Conservation (phyloP, 1,140 invertebrate genomes). For the Zaprionus kolodkinae region DNA sequence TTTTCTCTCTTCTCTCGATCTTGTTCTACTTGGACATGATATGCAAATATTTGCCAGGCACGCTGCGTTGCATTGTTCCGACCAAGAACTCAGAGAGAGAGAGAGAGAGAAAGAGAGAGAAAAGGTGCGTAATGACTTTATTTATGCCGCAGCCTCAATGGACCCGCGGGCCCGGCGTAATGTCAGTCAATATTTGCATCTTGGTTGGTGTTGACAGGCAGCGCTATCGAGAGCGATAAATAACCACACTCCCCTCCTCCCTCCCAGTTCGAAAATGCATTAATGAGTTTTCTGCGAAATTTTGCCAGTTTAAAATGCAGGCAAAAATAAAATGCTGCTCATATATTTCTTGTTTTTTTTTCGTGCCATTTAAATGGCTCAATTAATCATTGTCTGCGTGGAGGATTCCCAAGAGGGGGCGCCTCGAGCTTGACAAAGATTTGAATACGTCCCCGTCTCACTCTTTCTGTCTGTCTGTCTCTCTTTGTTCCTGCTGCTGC, state of each 20-base stretch:
- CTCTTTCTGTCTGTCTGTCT: no score
- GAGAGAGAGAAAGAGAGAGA: constrained; percentile 36
- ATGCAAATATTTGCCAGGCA: constrained; percentile 67
- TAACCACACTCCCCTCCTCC: no score
- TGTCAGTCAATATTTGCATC: constrained; percentile 66
- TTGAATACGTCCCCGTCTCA: not conserved
- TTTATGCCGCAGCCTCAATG: constrained; percentile 53
- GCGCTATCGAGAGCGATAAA: constrained; percentile 49
- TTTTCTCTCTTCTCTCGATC: not conserved
- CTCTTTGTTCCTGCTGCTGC: constrained; percentile 10
- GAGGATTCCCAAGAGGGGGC: constrained; percentile 40
- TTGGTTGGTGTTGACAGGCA: constrained; percentile 54
- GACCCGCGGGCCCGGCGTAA: constrained; percentile 39
- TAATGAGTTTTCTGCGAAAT: constrained; percentile 68
- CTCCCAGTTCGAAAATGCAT: constrained; percentile 28
- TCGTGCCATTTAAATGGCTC: constrained; percentile 59
- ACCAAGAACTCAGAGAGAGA: constrained; percentile 32
- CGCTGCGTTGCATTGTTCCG: constrained; percentile 23
- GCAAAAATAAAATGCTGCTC: not conserved
- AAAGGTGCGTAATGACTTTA: constrained; percentile 76
- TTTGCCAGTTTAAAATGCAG: constrained; percentile 33
- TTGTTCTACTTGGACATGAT: constrained; percentile 39
- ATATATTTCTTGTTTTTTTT: constrained; percentile 4
- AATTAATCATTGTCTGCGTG: constrained; percentile 76
- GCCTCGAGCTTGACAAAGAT: not conserved